Base-by-base conservation (phyloP, 2,888 invertebrate species). In the Sarcophaga subvicina region DNA sequence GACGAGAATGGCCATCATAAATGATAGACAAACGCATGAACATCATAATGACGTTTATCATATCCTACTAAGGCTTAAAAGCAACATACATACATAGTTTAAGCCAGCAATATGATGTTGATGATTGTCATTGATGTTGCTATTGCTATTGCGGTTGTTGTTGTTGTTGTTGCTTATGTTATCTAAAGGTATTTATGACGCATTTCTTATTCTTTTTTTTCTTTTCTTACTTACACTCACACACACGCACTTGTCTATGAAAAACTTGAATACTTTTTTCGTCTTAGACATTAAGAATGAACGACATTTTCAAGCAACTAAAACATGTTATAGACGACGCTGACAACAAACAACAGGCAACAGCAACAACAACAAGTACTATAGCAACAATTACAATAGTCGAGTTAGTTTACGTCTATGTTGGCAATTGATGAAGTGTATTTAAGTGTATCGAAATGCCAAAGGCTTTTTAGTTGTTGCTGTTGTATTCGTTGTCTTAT, bases 391-490 rank as follows among this genome's bases (percentile, higher is more conserved):
- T 54, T 14, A 54, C 54, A 54, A 54, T 54, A 54, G 54, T 66
- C 70, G 71, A 76, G 45, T 75, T 66, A 79, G 72, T 77, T 71
- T 67, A 47, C 73, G 66, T 70, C 84, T 84, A 79, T 81, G 75
- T 60, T 79, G 84, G 17, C 87, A 87, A 87, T 87, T 87, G 87
- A 87, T 87, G 87, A 87, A 87, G 87, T 87, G 87, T 84, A 84
- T 77, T 87, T 87, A 87, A 87, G 87, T 87, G 84, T 87, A 87
- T 87, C 87, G 87, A 87, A 87, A 87, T 87, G 87, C 87, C 87
- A 87, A 84, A 81, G 87, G 87, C 84, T 80, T 47, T 79, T 10
- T 66, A 66, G 76, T 75, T 27, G 73, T 12, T 62, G 83, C 45
- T 82, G 76, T 45, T 70, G 20, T 25, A 14, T 17, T 75, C 67